Percentiles rank a stretch among this genome's conserved stretches.
Evolutionary conservation across 2,797 vertebrate genomes (phyloP).

Genomic region (Rousettus madagascariensis): DNA sequence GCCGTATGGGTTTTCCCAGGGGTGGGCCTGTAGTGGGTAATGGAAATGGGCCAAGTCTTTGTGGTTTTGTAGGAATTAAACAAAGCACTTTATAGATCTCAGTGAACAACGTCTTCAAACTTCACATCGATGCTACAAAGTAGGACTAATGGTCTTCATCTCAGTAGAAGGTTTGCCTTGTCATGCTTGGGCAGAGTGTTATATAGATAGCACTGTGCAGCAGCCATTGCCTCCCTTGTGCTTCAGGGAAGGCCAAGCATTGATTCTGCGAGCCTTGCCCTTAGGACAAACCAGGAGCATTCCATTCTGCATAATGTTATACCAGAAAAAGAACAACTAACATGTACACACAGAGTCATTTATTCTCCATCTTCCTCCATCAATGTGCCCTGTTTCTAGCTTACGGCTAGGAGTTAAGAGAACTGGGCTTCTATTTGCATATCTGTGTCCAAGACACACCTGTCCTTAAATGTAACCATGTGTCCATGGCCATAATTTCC

Average conservation of each 20-base stretch:
- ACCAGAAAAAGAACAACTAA: neutral
- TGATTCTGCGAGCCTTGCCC: neutral
- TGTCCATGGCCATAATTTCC: neutral
- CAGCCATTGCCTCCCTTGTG: neutral
- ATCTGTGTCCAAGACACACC: neutral
- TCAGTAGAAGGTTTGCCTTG: neutral
- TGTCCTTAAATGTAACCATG: neutral
- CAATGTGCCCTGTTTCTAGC: neutral
- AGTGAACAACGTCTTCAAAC: neutral
- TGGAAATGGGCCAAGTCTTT: neutral
- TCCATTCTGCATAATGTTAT: neutral
- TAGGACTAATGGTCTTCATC: neutral
- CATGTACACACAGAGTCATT: neutral
- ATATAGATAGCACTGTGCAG: neutral
- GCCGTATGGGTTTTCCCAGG: neutral
- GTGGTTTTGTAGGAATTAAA: slow-evolving; percentile 33
- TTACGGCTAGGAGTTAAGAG: slow-evolving; percentile 15
- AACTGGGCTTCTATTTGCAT: slow-evolving; percentile 36
- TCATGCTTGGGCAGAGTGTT: neutral
- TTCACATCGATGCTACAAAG: neutral
- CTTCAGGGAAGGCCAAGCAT: neutral
- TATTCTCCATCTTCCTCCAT: neutral
- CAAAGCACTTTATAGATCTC: slow-evolving; percentile 8
- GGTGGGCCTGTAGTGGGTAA: neutral
- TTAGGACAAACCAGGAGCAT: neutral